Percentiles rank a stretch among this genome's conserved stretches.
Conservation (phyloP, 2,797 vertebrate genomes). For the Petrocephalus schoutedeni region DNA sequence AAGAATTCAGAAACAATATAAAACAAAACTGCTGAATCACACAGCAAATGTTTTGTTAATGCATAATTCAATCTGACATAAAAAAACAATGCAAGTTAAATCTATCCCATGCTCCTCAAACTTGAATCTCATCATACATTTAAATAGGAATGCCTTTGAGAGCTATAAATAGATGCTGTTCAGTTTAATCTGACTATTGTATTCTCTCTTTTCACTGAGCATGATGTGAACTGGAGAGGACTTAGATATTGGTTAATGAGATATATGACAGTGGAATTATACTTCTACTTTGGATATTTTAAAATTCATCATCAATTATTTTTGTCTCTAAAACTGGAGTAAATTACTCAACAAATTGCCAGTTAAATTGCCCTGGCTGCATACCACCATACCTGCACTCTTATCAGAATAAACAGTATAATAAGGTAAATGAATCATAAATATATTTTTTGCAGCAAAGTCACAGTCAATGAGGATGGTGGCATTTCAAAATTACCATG, state of each 20-base stretch:
- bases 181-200: not conserved
- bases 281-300: constrained; percentile 9
- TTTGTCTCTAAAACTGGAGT: not conserved
- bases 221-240: not conserved
- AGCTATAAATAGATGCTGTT: not conserved
- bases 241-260: not conserved
- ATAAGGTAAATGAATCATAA: constrained; percentile 2
- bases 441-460: not conserved
- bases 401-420: not conserved
- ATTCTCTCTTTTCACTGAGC: not conserved
- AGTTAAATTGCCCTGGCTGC: not conserved
- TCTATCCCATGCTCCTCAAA: not conserved
- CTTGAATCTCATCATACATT: not conserved
- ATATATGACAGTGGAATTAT: constrained; percentile 5
- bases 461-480: not conserved
- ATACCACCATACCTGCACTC: not conserved
- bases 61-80: not conserved
- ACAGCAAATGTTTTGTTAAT: constrained; percentile 2
- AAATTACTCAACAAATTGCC: not conserved
- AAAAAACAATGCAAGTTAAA: not conserved
- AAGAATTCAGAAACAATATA: not conserved
- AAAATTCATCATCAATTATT: not conserved
- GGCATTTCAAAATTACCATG: not conserved
- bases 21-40: not conserved
- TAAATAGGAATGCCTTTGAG: not conserved